Evolutionary conservation across 2,113 vertebrate species (phyloP).

Genomic region (Myrmophylax atrothorax): DNA sequence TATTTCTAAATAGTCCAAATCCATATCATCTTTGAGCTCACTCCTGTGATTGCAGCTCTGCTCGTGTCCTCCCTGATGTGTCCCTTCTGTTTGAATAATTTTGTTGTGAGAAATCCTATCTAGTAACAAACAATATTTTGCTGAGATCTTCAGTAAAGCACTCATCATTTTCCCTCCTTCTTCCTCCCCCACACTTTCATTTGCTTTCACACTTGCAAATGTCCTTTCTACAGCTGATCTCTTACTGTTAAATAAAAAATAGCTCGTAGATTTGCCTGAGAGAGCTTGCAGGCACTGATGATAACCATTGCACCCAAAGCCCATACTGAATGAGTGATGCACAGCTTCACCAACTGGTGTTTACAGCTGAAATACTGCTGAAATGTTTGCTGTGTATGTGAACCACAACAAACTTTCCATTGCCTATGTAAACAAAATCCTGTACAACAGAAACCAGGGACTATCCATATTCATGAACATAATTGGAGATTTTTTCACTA

Average conservation of each 20-base stretch:
- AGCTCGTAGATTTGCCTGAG: not conserved
- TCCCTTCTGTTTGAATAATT: not conserved
- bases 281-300: not conserved
- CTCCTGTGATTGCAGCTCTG: not conserved
- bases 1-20: not conserved
- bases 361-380: slow-evolving; percentile 39
- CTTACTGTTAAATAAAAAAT: slow-evolving; percentile 31
- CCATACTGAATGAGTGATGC: not conserved
- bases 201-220: slow-evolving; percentile 44
- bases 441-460: not conserved
- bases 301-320: not conserved
- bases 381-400: not conserved
- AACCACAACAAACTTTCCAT: slow-evolving; percentile 13
- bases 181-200: slow-evolving; percentile 5
- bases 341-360: slow-evolving; percentile 25
- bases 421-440: slow-evolving; percentile 25
- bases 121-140: slow-evolving; percentile 29
- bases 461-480: not conserved
- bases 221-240: slow-evolving; percentile 13
- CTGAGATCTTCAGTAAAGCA: not conserved
- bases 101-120: not conserved
- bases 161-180: not conserved
- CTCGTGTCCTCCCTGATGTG: not conserved
- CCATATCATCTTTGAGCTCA: not conserved
- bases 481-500: not conserved